Percentiles rank a stretch among this genome's conserved stretches.
Conservation (phyloP, 2,113 vertebrate genomes). For the Himantopus leucocephalus region DNA sequence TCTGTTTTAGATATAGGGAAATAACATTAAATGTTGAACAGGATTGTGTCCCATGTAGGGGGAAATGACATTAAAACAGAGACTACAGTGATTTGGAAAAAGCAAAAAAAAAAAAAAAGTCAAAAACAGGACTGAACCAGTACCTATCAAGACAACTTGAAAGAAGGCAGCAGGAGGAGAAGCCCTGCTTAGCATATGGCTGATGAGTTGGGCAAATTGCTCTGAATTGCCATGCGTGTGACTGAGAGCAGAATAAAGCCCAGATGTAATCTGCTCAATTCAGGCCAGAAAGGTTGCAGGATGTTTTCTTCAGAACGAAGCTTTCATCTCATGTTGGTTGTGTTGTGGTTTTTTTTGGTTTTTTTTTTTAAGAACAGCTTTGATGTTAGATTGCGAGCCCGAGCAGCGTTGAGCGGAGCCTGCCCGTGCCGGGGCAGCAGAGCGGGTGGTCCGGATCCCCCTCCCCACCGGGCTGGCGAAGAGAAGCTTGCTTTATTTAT, state of each 20-base stretch:
- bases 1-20: not conserved
- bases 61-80: not conserved
- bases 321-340: constrained; percentile 14
- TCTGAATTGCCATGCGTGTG: not conserved
- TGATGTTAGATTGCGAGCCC: not conserved
- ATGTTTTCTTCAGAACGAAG: not conserved
- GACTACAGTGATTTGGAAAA: not conserved
- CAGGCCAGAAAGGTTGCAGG: not conserved
- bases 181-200: not conserved
- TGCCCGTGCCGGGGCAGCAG: accelerated
- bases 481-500: not conserved
- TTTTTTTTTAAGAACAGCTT: not conserved
- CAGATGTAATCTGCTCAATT: not conserved
- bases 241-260: not conserved
- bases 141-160: not conserved
- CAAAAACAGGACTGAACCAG: not conserved
- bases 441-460: accelerated
- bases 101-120: not conserved
- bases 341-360: too few relatives aligned
- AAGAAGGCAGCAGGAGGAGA: not conserved
- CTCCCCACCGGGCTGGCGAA: not conserved
- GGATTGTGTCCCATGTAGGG: accelerated
- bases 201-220: not conserved
- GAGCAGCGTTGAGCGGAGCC: not conserved
- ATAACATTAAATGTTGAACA: not conserved